Evolutionary conservation across 1,140 invertebrate species (phyloP).

Genomic region (Lordiphosa clarofinis): DNA sequence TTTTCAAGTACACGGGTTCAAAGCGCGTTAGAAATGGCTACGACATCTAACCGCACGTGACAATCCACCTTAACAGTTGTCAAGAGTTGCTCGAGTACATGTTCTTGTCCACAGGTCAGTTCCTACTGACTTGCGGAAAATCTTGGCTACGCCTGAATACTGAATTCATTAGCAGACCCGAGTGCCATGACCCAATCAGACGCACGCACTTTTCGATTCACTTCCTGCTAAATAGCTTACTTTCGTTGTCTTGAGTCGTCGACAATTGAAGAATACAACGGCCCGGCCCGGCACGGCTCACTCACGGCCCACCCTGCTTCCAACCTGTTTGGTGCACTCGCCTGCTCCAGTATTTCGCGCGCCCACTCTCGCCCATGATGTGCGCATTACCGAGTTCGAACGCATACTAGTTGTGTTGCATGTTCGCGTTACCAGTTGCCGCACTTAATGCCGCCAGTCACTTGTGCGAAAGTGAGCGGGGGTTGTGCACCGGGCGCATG

Average conservation of each 20-base stretch:
- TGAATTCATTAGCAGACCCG: constrained; percentile 4
- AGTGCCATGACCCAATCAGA: constrained; percentile 19
- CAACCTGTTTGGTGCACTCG: constrained; percentile 8
- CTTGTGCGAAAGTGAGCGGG: constrained; percentile 19
- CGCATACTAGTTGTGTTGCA: constrained; percentile 78
- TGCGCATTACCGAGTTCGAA: constrained; percentile 73
- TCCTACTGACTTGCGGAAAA: too few relatives aligned
- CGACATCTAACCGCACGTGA: too few relatives aligned
- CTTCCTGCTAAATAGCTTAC: constrained; percentile 14
- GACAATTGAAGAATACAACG: constrained; percentile 8
- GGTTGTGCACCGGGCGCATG: constrained; percentile 44
- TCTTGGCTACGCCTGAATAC: not conserved
- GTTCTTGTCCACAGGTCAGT: too few relatives aligned
- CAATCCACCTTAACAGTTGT: too few relatives aligned
- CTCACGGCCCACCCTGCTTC: constrained; percentile 18
- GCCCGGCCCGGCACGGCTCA: not conserved
- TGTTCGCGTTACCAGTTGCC: constrained; percentile 41
- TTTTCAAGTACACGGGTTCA: too few relatives aligned
- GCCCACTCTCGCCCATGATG: constrained; percentile 76
- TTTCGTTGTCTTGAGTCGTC: constrained; percentile 8
- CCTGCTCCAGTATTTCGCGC: constrained; percentile 43
- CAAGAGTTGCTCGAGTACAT: too few relatives aligned
- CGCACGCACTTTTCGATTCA: constrained; percentile 39
- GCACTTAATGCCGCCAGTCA: constrained; percentile 28
- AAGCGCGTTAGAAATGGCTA: too few relatives aligned